Base-by-base conservation (phyloP, 2,888 invertebrate species). In the Dryomyza anilis region DNA sequence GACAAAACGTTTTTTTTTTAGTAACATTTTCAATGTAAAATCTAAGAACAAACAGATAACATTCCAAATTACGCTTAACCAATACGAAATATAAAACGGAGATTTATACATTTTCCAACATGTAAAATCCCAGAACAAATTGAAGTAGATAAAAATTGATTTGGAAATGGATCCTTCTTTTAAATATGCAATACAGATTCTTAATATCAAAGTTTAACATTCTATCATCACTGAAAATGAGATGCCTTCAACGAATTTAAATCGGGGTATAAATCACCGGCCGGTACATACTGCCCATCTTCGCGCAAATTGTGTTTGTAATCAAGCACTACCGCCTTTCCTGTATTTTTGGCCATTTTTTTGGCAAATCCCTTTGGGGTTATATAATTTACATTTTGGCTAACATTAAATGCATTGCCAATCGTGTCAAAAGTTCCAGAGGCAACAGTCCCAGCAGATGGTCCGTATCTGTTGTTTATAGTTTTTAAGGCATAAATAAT, bases 321-420 rank as follows among this genome's bases (percentile, higher is more conserved):
- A 62, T 85, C 84, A 68, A 81, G 78, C 0, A 86, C 76, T 7
- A 87, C 78, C 2, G 86, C 87, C 73, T 86, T 86, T 1, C 89
- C 89, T 0, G 89, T 85, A 68, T 86, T 85, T 78, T 89, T 89
- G 0, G 86, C 89, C 53, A 89, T 86, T 66, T 84, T 83, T 73
- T 89, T 90, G 21, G 86, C 88, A 19, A 91, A 78, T 2, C 89
- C 88, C 78, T 89, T 90, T 8, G 90, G 87, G 3, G 89, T 89
- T 5, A 92, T 84, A 68, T 87, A 85, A 75, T 86, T 87, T 0
- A 89, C 84, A 81, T 91, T 90, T 72, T 87, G 85, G 27, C 88
- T 87, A 2, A 91, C 87, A 72, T 86, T 83, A 36, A 88, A 88
- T 0, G 89, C 86, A 81, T 93, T 91, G 8, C 92, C 92, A 5